Conservation (phyloP, 2,888 invertebrate genomes). For the Pristionchus maxplancki region DNA sequence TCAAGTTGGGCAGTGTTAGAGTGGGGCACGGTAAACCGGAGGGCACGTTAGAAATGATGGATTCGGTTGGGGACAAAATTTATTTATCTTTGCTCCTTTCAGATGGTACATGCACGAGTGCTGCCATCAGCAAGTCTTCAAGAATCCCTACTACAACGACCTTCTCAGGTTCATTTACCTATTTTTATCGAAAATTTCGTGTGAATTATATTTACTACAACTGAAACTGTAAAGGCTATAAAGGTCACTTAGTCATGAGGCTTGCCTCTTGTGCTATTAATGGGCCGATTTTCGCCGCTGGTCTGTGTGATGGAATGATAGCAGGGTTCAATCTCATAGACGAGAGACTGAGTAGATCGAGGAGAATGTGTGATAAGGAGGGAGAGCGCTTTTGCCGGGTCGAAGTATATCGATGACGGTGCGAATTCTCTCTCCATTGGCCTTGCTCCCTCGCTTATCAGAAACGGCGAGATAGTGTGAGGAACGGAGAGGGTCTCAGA, state of each 20-base stretch:
- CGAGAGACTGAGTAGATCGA: no score
- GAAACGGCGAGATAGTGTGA: background rate
- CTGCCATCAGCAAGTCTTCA: constrained; percentile 76
- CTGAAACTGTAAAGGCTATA: background rate
- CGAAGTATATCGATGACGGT: background rate
- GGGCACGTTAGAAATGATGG: no score
- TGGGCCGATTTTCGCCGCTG: background rate
- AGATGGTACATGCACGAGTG: constrained; percentile 72
- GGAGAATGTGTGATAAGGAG: no score
- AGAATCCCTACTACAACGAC: constrained; percentile 67
- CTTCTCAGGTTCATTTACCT: constrained; percentile 55
- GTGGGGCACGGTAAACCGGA: no score
- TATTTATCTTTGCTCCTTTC: background rate
- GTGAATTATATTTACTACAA: no score
- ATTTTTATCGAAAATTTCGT: no score
- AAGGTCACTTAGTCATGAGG: background rate
- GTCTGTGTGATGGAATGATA: background rate
- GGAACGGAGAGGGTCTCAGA: background rate
- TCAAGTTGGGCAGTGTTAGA: no score
- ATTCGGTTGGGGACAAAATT: no score
- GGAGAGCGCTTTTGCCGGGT: background rate
- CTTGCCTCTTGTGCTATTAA: background rate
- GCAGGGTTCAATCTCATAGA: no score
- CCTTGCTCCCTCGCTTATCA: background rate
- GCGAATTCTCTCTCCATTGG: background rate